Conservation (phyloP, 2,113 vertebrate genomes). For the Saguinus midas region DNA sequence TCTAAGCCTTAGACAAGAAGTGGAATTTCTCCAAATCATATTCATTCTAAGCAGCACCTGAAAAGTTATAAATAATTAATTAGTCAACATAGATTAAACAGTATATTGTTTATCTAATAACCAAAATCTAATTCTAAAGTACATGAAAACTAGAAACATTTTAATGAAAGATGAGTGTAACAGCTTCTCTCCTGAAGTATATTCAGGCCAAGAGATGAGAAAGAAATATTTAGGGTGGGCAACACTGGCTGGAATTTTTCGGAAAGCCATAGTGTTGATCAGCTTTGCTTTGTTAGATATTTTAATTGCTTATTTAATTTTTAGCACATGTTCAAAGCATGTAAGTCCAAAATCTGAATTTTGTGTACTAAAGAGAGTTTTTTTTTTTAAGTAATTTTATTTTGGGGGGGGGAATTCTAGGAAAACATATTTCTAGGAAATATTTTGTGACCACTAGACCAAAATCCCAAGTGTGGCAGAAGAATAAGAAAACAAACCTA, state of each 20-base stretch:
- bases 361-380: neutral
- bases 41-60: constrained; percentile 83
- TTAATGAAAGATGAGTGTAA: neutral
- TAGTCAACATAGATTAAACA: constrained; percentile 39
- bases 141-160: neutral
- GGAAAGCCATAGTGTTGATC: neutral
- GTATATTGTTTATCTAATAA: constrained; percentile 1
- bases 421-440: constrained; percentile 29
- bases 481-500: constrained; percentile 48
- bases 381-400: constrained; percentile 16
- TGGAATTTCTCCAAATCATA: constrained; percentile 78
- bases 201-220: neutral
- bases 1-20: constrained; percentile 77
- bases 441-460: neutral
- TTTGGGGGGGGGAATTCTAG: neutral
- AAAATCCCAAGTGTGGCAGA: neutral
- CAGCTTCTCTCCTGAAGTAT: neutral
- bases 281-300: constrained; percentile 8
- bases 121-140: neutral
- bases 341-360: constrained; percentile 18
- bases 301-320: constrained; percentile 42
- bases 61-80: constrained; percentile 60
- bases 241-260: neutral
- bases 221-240: neutral
- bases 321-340: constrained; percentile 1